Evolutionary conservation across 2,797 vertebrate genomes (phyloP).

Genomic region (Hirundo rustica): DNA sequence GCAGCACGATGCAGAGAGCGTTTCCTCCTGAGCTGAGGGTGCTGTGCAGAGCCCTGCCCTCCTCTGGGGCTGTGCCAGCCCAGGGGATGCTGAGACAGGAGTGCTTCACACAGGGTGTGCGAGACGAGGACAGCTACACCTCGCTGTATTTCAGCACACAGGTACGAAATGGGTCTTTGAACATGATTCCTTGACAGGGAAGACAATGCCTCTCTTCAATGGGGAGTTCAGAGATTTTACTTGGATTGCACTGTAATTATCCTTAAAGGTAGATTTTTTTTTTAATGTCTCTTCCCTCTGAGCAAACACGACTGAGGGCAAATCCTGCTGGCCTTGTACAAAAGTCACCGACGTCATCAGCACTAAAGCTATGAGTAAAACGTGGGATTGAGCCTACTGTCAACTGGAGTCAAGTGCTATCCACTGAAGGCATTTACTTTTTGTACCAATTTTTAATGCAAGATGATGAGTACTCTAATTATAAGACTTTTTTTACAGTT

Average conservation of each 20-base stretch:
- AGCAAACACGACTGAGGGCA: background rate
- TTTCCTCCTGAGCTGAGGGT: background rate
- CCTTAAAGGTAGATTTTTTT: background rate
- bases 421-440: conserved; percentile 3
- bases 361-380: background rate
- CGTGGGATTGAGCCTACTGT: background rate
- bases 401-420: background rate
- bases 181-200: background rate
- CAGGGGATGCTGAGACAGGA: background rate
- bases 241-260: background rate
- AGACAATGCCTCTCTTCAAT: background rate
- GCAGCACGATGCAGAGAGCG: background rate
- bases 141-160: background rate
- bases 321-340: background rate
- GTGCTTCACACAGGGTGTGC: background rate
- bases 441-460: conserved; percentile 35
- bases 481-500: conserved; percentile 7
- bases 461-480: conserved; percentile 18
- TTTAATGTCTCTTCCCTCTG: background rate
- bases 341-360: background rate
- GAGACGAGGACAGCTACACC: background rate
- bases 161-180: background rate
- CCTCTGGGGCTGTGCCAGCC: background rate
- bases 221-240: background rate
- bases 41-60: background rate